Evolutionary conservation across 2,797 vertebrate genomes (phyloP).

Genomic region (Poeciliopsis presidionis): DNA sequence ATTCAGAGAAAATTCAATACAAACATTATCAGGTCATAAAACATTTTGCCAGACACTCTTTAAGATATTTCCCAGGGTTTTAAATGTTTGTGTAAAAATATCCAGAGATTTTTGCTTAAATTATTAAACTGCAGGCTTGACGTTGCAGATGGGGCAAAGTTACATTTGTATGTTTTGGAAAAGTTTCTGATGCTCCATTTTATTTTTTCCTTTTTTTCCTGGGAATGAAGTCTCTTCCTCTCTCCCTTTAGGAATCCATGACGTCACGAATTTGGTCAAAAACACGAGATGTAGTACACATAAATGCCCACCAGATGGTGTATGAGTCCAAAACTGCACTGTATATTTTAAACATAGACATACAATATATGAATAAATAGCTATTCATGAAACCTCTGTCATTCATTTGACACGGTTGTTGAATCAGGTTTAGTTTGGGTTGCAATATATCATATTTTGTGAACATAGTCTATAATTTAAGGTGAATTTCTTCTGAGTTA

Average conservation of each 20-base stretch:
- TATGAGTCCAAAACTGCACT: not conserved
- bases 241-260: not conserved
- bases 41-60: not conserved
- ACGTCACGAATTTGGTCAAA: not conserved
- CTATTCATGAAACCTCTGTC: not conserved
- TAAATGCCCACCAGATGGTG: slow-evolving; percentile 58
- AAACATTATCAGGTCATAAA: not conserved
- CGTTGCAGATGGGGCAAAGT: not conserved
- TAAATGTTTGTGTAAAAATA: not conserved
- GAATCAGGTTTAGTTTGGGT: not conserved
- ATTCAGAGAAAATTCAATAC: not conserved
- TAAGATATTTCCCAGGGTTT: not conserved
- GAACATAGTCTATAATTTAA: not conserved
- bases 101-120: not conserved
- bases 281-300: not conserved
- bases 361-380: not conserved
- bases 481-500: not conserved
- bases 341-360: not conserved
- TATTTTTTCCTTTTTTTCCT: not conserved
- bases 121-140: not conserved
- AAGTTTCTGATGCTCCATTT: not conserved
- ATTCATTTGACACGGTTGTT: not conserved
- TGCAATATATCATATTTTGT: not conserved
- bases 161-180: not conserved
- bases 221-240: not conserved